These are phyloP conservation scores for Enteromius afrohamiltoni DNA, from an alignment of 2,797 vertebrate species.

Conservation along the genomic window DNA sequence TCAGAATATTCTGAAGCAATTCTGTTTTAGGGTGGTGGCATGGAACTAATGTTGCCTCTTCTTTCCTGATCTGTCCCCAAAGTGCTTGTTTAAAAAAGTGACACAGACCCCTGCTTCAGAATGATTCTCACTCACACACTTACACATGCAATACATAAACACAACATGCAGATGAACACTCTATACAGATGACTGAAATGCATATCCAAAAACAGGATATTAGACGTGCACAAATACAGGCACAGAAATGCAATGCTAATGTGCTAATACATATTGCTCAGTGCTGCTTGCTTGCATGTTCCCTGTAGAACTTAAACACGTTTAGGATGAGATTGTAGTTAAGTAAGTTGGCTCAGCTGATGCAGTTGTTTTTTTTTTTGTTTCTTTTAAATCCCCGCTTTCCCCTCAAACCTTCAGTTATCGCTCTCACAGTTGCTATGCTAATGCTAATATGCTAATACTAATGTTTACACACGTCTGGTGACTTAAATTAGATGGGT, in stretches of 20 bases:
- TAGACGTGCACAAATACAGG: constrained; percentile 45
- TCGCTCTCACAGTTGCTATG: constrained; percentile 10
- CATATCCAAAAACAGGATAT: not conserved
- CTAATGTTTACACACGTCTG: constrained; percentile 17
- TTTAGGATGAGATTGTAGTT: not conserved
- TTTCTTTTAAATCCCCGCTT: not conserved
- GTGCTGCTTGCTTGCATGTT: constrained; percentile 83
- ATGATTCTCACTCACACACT: constrained; percentile 73
- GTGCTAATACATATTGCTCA: constrained; percentile 64
- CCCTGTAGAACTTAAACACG: constrained; percentile 52
- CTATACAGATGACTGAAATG: constrained; percentile 43
- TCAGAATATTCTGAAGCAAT: constrained; percentile 99
- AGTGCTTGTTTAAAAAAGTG: constrained; percentile 84
- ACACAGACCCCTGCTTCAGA: constrained; percentile 94
- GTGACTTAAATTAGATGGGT: constrained; percentile 1
- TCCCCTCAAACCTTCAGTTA: not conserved
- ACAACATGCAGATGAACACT: not conserved
- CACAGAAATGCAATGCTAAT: constrained; percentile 43
- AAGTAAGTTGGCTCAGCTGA: constrained; percentile 17
- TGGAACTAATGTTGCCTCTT: constrained; percentile 99
- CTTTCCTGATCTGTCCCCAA: constrained; percentile 92
- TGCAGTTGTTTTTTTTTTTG: not conserved
- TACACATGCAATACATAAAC: constrained; percentile 15
- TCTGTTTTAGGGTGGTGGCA: constrained; percentile 99
- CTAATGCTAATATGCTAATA: constrained; percentile 16